Evolutionary conservation across 2,113 vertebrate species (phyloP).

Genomic region (Sitta europaea): DNA sequence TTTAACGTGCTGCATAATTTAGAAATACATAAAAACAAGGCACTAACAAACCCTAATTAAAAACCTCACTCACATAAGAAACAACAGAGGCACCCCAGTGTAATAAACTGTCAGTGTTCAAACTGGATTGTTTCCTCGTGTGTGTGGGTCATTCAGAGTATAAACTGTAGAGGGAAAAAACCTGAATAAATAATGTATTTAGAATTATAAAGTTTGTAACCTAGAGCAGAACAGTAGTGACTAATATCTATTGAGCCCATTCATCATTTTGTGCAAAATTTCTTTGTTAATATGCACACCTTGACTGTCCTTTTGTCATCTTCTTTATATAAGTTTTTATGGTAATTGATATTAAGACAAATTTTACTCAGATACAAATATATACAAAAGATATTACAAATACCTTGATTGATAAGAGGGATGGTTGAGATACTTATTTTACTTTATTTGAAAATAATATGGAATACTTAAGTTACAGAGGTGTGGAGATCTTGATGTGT

Average conservation of each 20-base stretch:
- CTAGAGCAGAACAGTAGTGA: background rate
- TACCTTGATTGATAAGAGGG: background rate
- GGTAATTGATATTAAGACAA: background rate
- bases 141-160: background rate
- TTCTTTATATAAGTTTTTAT: background rate
- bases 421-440: background rate
- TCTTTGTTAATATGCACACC: accelerated
- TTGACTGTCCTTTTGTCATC: background rate
- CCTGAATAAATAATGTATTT: background rate
- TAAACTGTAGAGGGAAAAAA: background rate
- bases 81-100: background rate
- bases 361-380: background rate
- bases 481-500: background rate
- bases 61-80: background rate
- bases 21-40: background rate
- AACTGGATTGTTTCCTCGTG: background rate
- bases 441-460: background rate
- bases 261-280: background rate
- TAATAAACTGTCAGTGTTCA: background rate
- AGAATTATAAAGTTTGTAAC: background rate
- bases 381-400: background rate
- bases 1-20: background rate
- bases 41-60: background rate
- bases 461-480: background rate
- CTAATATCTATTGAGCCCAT: background rate